These are phyloP conservation scores for Agonopterix arenella DNA, from an alignment of 2,888 invertebrate genomes.

Conservation along the genomic window DNA sequence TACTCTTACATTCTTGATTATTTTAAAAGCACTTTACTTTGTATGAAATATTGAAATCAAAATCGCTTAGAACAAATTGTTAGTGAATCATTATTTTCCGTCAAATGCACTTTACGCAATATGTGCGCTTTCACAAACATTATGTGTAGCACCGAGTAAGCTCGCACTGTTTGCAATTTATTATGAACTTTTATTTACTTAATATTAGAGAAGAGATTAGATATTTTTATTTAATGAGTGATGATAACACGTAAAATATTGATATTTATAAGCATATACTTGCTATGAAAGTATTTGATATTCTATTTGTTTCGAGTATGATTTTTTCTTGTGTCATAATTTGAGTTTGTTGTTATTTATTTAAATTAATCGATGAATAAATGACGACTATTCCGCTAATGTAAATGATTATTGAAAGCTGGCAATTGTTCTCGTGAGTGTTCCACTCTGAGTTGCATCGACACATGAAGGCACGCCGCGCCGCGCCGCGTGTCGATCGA, in stretches of 20 bases:
- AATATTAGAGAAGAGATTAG: conserved; percentile 69
- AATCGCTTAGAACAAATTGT: conserved; percentile 4
- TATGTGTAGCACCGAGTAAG: conserved; percentile 12
- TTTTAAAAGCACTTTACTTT: conserved; percentile 21
- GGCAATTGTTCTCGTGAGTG: conserved; percentile 16
- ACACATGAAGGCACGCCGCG: too few species aligned
- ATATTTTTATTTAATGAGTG: conserved; percentile 72
- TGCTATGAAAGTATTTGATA: conserved; percentile 63
- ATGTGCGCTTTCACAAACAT: conserved; percentile 7
- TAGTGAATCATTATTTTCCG: conserved; percentile 5
- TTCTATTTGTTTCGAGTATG: conserved; percentile 65
- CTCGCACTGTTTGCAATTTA: conserved; percentile 61
- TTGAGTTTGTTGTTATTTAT: conserved; percentile 70
- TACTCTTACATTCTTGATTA: conserved; percentile 6
- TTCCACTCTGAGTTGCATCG: not conserved
- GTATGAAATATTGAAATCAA: conserved; percentile 8
- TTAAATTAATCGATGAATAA: conserved; percentile 60
- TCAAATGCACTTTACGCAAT: conserved; percentile 3
- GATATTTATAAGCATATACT: conserved; percentile 70
- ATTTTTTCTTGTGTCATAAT: conserved; percentile 68
- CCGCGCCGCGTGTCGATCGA: not conserved
- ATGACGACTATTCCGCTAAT: conserved; percentile 34
- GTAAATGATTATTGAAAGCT: conserved; percentile 15
- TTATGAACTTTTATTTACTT: conserved; percentile 58
- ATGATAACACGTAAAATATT: conserved; percentile 65